Evolutionary conservation across 2,797 vertebrate species (phyloP), one percentile per base, ranked within the genome.

Genomic region (Clarias laeviceps): DNA sequence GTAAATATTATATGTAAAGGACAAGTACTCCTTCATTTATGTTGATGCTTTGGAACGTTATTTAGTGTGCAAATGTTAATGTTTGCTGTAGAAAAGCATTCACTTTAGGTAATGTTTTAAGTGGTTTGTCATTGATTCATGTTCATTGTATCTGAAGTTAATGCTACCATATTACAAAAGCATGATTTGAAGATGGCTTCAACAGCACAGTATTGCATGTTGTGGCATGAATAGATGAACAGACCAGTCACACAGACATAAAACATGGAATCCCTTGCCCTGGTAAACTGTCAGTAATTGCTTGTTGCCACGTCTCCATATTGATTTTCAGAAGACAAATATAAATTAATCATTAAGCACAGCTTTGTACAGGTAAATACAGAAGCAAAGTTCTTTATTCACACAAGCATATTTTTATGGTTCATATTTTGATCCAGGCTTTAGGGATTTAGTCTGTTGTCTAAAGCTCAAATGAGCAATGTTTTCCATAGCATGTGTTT

Each of bases 401-500:
- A 68, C 50, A 85, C 17, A 29, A 80, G 79, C 61, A 56, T 50
- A 77, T n/a, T n/a, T n/a, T n/a, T n/a, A n/a, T n/a, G 91, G 89
- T 91, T 92, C 86, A 88, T 6, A 27, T n/a, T 32, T 80, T 2
- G 5, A 85, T 1, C 27, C 61, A 5, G 89, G 87, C n/a, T 34
- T 50, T 90, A 17, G 12, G 40, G 50, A 27, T 86, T 89, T 82
- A 66, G 66, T 69, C 79, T 32, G 34, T 83, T 84, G 82, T 82
- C 79, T 80, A 86, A 93, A 91, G 92, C 86, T 37, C 27, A 59
- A 88, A 50, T 83, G 82, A 90, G 90, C 1, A 12, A 5, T 2
- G 6, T 90, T 91, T 91, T 90, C 91, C 88, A 29, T 82, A 17
- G 78, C 14, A 40, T 62, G 78, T 88, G 40, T 74, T 15, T 64